Conservation (phyloP, 2,888 invertebrate genomes). For the Tupiocoris notatus region DNA sequence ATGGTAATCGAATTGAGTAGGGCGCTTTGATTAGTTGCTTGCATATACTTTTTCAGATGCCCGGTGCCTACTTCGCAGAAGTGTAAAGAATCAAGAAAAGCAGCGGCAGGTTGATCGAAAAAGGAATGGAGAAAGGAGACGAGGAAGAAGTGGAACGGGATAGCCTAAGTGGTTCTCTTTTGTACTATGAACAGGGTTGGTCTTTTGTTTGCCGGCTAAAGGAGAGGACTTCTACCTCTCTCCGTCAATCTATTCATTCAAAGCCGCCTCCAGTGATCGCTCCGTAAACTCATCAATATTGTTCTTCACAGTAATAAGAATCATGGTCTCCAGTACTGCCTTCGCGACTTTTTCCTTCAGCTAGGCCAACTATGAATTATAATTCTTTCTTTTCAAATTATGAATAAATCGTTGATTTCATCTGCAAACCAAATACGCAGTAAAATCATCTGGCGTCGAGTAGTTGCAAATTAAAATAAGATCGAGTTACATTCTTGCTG, state of each 20-base stretch:
- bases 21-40: too few relatives aligned
- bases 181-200: background rate
- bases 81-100: background rate
- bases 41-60: too few relatives aligned
- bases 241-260: too few relatives aligned
- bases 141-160: background rate
- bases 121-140: background rate
- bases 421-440: too few relatives aligned
- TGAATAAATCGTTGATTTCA: too few relatives aligned
- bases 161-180: background rate
- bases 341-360: background rate
- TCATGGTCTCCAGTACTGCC: background rate
- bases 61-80: background rate
- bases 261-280: background rate
- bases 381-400: too few relatives aligned
- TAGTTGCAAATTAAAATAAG: too few relatives aligned
- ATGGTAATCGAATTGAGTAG: too few relatives aligned
- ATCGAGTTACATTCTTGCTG: too few relatives aligned
- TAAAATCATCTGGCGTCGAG: too few relatives aligned
- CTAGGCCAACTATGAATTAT: too few relatives aligned
- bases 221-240: background rate
- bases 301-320: constrained; percentile 16
- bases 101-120: too few relatives aligned
- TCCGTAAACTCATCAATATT: constrained; percentile 10
- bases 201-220: background rate